These are phyloP conservation scores for Ceratosolen fusciceps DNA, from an alignment of 1,140 invertebrate genomes.

Conservation along the genomic window DNA sequence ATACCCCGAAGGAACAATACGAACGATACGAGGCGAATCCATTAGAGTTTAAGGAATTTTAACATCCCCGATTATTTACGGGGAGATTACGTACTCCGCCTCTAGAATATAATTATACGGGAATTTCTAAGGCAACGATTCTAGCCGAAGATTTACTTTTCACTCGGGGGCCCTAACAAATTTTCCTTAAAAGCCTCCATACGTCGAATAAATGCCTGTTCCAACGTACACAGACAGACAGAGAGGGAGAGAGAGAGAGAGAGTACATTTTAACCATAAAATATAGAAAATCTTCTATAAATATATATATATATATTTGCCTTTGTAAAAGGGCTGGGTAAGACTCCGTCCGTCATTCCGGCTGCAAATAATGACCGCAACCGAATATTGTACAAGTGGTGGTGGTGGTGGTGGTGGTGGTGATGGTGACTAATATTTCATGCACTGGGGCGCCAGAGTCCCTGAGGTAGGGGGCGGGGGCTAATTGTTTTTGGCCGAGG, in stretches of 20 bases:
- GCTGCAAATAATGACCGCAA: too few relatives aligned
- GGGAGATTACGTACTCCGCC: not conserved
- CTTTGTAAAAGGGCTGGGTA: too few relatives aligned
- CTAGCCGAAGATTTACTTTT: not conserved
- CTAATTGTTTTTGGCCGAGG: constrained; percentile 36
- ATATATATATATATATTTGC: too few relatives aligned
- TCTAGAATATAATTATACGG: not conserved
- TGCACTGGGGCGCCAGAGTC: too few relatives aligned
- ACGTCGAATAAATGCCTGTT: not conserved
- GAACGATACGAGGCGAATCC: not conserved
- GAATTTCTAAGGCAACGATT: not conserved
- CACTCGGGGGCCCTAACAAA: not conserved
- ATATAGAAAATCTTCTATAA: not conserved
- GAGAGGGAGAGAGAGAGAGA: too few relatives aligned
- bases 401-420: too few relatives aligned
- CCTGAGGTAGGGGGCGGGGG: not conserved
- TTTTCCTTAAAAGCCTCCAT: not conserved
- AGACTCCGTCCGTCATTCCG: too few relatives aligned
- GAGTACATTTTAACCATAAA: not conserved
- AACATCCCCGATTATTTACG: not conserved
- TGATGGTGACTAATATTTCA: not conserved
- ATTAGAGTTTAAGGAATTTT: not conserved
- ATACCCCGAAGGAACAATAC: too few relatives aligned
- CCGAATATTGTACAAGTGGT: too few relatives aligned
- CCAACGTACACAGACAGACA: too few relatives aligned